phyloP scores from a whole-genome alignment of 2,888 invertebrate genomes.

The Leptodirus hochenwartii region DNA sequence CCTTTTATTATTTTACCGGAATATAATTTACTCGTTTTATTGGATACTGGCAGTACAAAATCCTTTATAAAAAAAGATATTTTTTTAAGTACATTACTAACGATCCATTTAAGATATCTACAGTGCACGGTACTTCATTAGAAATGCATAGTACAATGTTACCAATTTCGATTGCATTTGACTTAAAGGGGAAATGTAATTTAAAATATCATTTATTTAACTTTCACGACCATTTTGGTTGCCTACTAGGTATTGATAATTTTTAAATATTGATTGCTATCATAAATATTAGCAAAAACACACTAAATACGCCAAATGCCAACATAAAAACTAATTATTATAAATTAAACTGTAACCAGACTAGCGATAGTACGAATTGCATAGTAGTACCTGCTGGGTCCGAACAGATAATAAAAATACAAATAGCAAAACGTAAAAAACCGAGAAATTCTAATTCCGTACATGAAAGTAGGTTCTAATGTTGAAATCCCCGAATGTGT shows the following conservation, averaged over 20 bases:
- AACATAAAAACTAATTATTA: neutral
- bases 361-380: constrained; percentile 1
- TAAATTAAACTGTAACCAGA: too few species aligned
- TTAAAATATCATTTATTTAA: constrained; percentile 2
- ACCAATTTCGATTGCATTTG: neutral
- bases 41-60: constrained; percentile 1
- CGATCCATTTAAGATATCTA: neutral
- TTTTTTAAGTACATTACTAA: neutral
- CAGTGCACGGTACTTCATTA: constrained; percentile 1
- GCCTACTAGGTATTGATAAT: neutral
- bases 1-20: neutral
- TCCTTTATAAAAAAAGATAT: neutral
- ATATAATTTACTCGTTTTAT: neutral
- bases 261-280: neutral
- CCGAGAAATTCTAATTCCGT: constrained; percentile 1
- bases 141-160: constrained; percentile 1
- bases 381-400: constrained; percentile 1
- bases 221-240: neutral
- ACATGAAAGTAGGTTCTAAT: constrained; percentile 1
- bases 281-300: neutral
- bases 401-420: neutral
- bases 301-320: neutral
- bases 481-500: constrained; percentile 1
- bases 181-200: neutral
- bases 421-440: neutral